These are phyloP conservation scores for Ferrisia virgata DNA, from an alignment of 2,888 invertebrate genomes.

Conservation along the genomic window DNA sequence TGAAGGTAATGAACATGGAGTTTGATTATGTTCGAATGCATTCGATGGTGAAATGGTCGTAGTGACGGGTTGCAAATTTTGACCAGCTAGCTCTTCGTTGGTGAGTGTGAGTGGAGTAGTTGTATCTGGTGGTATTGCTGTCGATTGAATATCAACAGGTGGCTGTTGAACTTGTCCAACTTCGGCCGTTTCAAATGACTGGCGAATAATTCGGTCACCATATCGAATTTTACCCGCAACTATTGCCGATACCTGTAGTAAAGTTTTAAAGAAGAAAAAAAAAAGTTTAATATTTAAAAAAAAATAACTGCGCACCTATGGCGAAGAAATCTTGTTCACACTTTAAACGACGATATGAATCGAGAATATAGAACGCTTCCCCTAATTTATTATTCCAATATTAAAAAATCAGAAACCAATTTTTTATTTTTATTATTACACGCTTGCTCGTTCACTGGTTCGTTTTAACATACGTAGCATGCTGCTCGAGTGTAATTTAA, in stretches of 20 bases:
- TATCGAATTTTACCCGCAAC: not conserved
- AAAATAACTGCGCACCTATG: not conserved
- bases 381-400: slow-evolving; percentile 34
- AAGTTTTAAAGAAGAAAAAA: not conserved
- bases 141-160: not conserved
- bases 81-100: not conserved
- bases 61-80: not conserved
- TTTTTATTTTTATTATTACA: slow-evolving; percentile 40
- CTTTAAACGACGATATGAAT: slow-evolving; percentile 12
- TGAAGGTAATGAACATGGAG: not conserved
- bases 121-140: not conserved
- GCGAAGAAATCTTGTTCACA: slow-evolving; percentile 3
- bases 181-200: not conserved
- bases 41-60: not conserved
- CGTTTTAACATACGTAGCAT: slow-evolving; percentile 10
- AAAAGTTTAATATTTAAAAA: not conserved
- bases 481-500: slow-evolving; percentile 20
- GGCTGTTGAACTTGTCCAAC: not conserved
- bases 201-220: not conserved
- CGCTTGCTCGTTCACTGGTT: not conserved
- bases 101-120: not conserved
- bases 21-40: not conserved
- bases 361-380: slow-evolving; percentile 3
- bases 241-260: not conserved
- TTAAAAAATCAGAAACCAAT: slow-evolving; percentile 42